These are phyloP conservation scores for Irena cyanogastra DNA, from an alignment of 2,113 vertebrate genomes.

Conservation along the genomic window DNA sequence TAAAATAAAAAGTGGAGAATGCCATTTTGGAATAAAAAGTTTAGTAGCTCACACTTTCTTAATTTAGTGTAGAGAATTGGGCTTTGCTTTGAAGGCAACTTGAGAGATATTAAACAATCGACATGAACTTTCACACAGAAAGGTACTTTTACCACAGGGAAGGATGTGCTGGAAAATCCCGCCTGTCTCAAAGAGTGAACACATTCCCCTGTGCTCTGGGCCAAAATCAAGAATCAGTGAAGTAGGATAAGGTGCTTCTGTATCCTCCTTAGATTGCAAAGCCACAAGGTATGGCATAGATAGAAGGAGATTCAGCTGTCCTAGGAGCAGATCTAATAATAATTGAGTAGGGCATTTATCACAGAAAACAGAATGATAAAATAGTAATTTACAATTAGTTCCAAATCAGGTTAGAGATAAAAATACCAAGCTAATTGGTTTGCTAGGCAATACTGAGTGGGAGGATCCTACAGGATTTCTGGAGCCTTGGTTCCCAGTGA, in stretches of 20 bases:
- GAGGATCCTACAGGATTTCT: conserved; percentile 40
- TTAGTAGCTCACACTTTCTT: background rate
- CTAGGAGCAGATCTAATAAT: conserved; percentile 44
- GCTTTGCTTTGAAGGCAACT: background rate
- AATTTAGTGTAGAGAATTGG: background rate
- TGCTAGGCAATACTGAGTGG: conserved; percentile 29
- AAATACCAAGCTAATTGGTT: conserved; percentile 63
- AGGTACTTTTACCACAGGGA: background rate
- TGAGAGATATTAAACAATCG: background rate
- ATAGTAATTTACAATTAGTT: conserved; percentile 59
- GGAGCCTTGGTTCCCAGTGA: conserved; percentile 31
- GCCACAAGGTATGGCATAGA: background rate
- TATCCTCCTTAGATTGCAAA: background rate
- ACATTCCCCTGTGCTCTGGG: background rate
- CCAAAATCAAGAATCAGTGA: background rate
- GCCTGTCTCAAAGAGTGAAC: background rate
- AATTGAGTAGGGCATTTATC: conserved; percentile 53
- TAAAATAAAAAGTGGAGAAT: background rate
- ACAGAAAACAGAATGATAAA: conserved; percentile 59
- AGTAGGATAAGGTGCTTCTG: background rate
- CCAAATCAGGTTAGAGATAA: conserved; percentile 66
- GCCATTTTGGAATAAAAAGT: background rate
- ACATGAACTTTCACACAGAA: background rate
- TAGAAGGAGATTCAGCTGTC: background rate
- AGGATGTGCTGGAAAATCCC: background rate